Base-by-base conservation (phyloP, 2,113 vertebrate genomes). In the Hypomesus transpacificus region DNA sequence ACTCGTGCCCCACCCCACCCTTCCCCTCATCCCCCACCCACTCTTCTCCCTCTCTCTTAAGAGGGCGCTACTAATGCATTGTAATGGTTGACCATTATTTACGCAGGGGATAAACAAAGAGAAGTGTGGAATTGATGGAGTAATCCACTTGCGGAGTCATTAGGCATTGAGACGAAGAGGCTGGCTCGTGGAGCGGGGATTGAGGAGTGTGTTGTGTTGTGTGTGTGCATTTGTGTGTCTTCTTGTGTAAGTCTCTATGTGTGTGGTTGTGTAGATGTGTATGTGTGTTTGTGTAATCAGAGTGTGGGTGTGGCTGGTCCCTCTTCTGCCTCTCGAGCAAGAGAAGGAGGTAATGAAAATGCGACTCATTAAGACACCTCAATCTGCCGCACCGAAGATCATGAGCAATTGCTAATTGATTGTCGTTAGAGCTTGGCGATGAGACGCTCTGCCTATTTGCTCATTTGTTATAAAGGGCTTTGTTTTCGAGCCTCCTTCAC, bases 31-130 rank as follows among this genome's bases (percentile, higher is more conserved):
- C 28, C 34, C 56, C 14, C 68, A 3, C 3, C 57, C 57, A 51
- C 3, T 7, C 18, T 63, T n/a, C 71, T 18, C 20, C 31, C 66
- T 83, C 24, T 24, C 81, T 80, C 75, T 9, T 68, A 61, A 59
- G 59, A 39, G 82, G 88, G 83, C 79, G 80, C 64, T 76, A 82
- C 82, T 87, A 88, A 88, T 89, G 87, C 87, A 88, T 89, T 83
- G 83, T 89, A 88, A 90, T 87, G 88, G 88, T 81, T 89, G 88
- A 88, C 89, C 85, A 86, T 90, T 90, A 90, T 90, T 90, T 89
- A 88, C 87, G 81, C 80, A 31, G 78, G 80, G 87, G 84, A 87
- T 88, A 89, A 90, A 89, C 87, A 88, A 87, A 90, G 87, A 88
- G 85, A 80, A 84, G 86, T 78, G 75, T 87, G 87, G 84, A 83